A percentile compares a stretch with the other conserved stretches of the same genome.
These are phyloP conservation scores for Choristoneura rosaceana DNA, from an alignment of 2,888 invertebrate species.

Conservation along the genomic window DNA sequence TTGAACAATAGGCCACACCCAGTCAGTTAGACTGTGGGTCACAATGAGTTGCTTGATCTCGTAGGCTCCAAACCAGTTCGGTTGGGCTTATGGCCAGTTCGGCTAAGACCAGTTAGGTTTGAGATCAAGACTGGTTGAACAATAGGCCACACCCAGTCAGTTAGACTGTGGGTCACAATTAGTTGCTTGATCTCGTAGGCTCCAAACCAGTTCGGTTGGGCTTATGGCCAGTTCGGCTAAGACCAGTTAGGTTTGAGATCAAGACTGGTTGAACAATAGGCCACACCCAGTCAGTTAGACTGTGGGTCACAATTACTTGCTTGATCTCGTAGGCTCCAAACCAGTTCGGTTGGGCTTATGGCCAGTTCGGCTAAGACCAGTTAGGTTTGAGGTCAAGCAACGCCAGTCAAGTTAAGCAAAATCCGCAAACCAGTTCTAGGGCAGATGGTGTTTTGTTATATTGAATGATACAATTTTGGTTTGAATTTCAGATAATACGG, in stretches of 20 bases:
- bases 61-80: constrained; percentile 16
- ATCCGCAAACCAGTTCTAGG: no score
- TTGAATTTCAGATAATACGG: constrained; percentile 18
- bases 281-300: not conserved
- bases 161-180: not conserved
- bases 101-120: constrained; percentile 28
- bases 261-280: not conserved
- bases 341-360: not conserved
- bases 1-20: no score
- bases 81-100: constrained; percentile 11
- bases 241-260: constrained; percentile 29
- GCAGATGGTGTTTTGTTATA: no score
- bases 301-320: not conserved
- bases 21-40: no score
- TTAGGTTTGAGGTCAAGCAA: not conserved
- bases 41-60: not conserved
- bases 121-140: not conserved
- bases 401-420: not conserved
- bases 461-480: not conserved
- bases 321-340: not conserved
- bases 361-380: not conserved
- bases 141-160: not conserved
- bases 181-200: constrained; percentile 8
- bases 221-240: constrained; percentile 22
- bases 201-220: not conserved